phyloP scores from a whole-genome alignment of 2,888 invertebrate species.

The Scaptomyza parva region DNA sequence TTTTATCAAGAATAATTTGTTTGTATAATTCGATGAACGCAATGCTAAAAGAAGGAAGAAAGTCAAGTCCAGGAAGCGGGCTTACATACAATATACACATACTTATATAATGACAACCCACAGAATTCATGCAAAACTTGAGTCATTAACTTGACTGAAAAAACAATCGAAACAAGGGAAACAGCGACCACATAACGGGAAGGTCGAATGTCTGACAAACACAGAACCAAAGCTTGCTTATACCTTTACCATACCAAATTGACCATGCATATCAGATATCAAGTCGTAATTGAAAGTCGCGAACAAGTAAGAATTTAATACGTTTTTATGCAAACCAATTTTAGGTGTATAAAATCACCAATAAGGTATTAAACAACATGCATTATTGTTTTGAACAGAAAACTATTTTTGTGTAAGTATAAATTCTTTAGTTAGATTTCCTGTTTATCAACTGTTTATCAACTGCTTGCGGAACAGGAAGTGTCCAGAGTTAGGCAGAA shows the following conservation, averaged over 20 bases:
- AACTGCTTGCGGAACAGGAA: constrained; percentile 2
- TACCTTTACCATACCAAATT: constrained; percentile 1
- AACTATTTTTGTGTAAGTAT: no score
- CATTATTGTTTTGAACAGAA: no score
- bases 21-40: constrained; percentile 58
- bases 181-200: constrained; percentile 6
- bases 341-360: no score
- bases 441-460: constrained; percentile 1
- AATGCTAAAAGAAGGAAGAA: constrained; percentile 63
- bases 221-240: not conserved
- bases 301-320: not conserved
- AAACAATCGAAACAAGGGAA: constrained; percentile 33
- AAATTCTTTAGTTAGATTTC: not conserved
- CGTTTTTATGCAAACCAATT: no score
- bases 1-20: constrained; percentile 40
- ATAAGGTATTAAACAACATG: no score
- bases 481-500: constrained; percentile 10
- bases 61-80: constrained; percentile 60
- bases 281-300: not conserved
- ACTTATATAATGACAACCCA: constrained; percentile 39
- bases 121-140: constrained; percentile 49
- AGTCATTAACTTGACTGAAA: constrained; percentile 59
- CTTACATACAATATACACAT: constrained; percentile 4
- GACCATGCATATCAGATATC: not conserved
- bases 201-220: not conserved